Evolutionary conservation across 1,140 invertebrate genomes (phyloP).

Genomic region (Pachypeltis micranthus): DNA sequence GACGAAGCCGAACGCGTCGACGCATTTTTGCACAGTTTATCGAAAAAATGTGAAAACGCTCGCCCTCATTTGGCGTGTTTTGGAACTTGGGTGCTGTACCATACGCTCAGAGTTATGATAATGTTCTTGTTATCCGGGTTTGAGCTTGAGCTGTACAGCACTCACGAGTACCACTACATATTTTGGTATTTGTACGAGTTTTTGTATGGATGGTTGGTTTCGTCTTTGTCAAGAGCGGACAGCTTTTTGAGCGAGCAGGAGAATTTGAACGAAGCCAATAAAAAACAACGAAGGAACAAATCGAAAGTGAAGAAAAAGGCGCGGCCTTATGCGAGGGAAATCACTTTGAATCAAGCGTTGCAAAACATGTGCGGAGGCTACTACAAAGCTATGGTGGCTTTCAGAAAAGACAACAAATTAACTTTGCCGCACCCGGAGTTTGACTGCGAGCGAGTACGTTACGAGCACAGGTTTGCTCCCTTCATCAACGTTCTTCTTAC

Average conservation of each 20-base stretch:
- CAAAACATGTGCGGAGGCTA: slow-evolving; percentile 91
- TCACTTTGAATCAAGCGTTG: slow-evolving; percentile 74
- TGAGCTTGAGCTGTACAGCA: slow-evolving; percentile 87
- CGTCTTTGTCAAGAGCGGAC: slow-evolving; percentile 78
- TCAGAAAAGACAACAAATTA: slow-evolving; percentile 55
- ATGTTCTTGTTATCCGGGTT: slow-evolving; percentile 89
- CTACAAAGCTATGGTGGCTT: slow-evolving; percentile 71
- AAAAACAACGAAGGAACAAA: slow-evolving; percentile 33
- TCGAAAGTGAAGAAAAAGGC: slow-evolving; percentile 51
- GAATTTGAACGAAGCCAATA: slow-evolving; percentile 36
- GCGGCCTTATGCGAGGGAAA: slow-evolving; percentile 68
- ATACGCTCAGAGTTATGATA: slow-evolving; percentile 91
- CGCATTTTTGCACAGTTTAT: slow-evolving; percentile 60
- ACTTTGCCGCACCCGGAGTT: slow-evolving; percentile 72
- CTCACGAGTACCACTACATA: slow-evolving; percentile 93
- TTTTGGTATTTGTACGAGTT: slow-evolving; percentile 96
- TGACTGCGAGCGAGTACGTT: slow-evolving; percentile 86
- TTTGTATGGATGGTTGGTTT: slow-evolving; percentile 85
- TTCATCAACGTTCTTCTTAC: slow-evolving; percentile 67
- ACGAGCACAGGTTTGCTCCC: slow-evolving; percentile 84
- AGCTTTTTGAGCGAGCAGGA: slow-evolving; percentile 70
- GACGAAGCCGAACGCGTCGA: slow-evolving; percentile 92
- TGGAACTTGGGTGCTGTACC: slow-evolving; percentile 91
- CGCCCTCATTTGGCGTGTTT: slow-evolving; percentile 74
- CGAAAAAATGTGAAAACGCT: slow-evolving; percentile 51